These are phyloP conservation scores for Pungitius pungitius DNA, from an alignment of 2,113 vertebrate species.

Conservation along the genomic window DNA sequence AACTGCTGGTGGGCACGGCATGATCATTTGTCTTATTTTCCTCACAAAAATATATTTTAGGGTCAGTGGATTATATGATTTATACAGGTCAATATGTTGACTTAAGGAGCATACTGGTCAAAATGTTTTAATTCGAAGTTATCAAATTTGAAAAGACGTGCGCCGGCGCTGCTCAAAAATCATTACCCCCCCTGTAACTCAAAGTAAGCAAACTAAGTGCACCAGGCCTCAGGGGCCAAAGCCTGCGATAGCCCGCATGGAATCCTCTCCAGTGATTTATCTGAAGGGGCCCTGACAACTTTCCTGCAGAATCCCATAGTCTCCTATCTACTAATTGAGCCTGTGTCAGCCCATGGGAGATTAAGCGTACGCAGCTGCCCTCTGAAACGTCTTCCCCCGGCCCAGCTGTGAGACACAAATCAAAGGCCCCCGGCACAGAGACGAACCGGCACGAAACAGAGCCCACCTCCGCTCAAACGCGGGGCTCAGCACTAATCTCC, in stretches of 20 bases:
- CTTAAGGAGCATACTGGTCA: conserved; percentile 9
- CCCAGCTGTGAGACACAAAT: conserved; percentile 81
- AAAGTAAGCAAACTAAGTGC: conserved; percentile 64
- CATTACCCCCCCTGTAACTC: conserved; percentile 47
- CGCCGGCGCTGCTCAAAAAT: conserved; percentile 27
- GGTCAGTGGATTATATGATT: conserved; percentile 21
- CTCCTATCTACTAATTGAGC: conserved; percentile 83
- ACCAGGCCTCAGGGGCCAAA: conserved; percentile 55
- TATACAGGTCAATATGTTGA: conserved; percentile 8
- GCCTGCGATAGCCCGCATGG: conserved; percentile 61
- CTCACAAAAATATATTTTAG: conserved; percentile 11
- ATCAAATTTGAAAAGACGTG: not conserved
- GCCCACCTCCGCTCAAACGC: conserved; percentile 44
- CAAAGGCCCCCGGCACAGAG: conserved; percentile 61
- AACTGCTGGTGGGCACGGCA: conserved; percentile 11
- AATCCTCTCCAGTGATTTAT: conserved; percentile 81
- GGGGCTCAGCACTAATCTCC: conserved; percentile 28
- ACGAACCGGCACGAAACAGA: conserved; percentile 46
- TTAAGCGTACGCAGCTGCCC: conserved; percentile 83
- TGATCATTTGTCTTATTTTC: conserved; percentile 8
- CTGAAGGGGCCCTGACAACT: conserved; percentile 77
- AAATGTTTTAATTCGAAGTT: conserved; percentile 27
- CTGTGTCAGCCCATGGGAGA: conserved; percentile 80
- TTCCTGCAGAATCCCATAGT: conserved; percentile 81
- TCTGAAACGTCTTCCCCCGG: conserved; percentile 66